A percentile compares a stretch with the other conserved stretches of the same genome.
Evolutionary conservation across 2,888 invertebrate genomes (phyloP).

Genomic region (Agrochola litura): DNA sequence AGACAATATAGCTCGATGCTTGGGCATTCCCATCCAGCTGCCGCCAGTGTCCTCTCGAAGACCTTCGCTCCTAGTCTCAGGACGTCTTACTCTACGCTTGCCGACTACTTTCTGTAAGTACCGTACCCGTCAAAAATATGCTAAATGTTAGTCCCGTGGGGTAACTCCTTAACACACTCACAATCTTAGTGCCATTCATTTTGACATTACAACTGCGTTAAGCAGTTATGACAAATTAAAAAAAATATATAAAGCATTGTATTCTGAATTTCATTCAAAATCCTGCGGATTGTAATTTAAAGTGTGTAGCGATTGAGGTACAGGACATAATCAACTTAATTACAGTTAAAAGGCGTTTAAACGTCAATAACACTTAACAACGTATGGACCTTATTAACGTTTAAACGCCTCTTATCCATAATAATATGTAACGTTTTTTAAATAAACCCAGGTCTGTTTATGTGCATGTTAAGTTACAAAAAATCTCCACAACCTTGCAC

Average conservation of each 20-base stretch:
- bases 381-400: too few species aligned
- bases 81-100: background rate
- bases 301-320: background rate
- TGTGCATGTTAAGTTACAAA: background rate
- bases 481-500: background rate
- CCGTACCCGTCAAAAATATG: too few species aligned
- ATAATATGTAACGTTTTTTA: background rate
- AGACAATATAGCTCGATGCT: too few species aligned
- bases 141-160: too few species aligned
- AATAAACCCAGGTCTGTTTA: background rate
- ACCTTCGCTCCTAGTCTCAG: background rate
- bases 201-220: background rate
- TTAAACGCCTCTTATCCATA: too few species aligned
- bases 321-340: background rate
- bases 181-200: background rate
- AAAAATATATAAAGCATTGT: background rate
- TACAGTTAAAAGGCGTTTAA: too few species aligned
- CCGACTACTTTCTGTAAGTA: background rate
- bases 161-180: too few species aligned
- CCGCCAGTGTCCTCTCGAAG: background rate
- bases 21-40: background rate
- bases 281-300: background rate
- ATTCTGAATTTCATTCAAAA: background rate
- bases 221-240: background rate
- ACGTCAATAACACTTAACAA: too few species aligned